Base-by-base conservation (phyloP, 1,140 invertebrate genomes). In the Thaumetopoea pityocampa region DNA sequence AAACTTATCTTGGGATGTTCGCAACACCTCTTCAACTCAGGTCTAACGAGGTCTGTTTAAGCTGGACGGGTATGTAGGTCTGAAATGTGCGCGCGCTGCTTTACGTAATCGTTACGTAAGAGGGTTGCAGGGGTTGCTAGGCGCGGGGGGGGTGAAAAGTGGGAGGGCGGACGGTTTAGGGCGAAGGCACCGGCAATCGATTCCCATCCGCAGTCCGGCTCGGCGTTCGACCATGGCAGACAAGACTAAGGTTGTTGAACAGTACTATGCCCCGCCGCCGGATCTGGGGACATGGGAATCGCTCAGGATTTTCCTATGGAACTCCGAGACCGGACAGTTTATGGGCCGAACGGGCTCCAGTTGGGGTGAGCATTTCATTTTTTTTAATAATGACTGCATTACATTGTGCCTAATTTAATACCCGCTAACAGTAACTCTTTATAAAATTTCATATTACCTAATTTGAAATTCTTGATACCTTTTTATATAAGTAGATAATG, bases 251-350 rank as follows among this genome's bases (percentile, higher is more conserved):
- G 88, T 90, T 67, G 85, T 84, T 64, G 90, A 92, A 67, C 90
- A 92, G 84, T 94, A 89, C 79, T 94, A 94, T 78, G 78, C 89
- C 30, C 91, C 92, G 45, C 92, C 92, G 56, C 92, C 92, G 43
- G 92, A 93, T 79, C 89, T 93, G 53, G 91, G 91, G 57, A 92
- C 91, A 89, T 95, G 94, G 93, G 92, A 95, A 79, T 88, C 91
- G 54, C 93, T 96, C 86, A 90, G 86, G 74, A 86, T 89, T 61
- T 96, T 96, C 86, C 67, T 96, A 40, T 97, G 92, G 90, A 95
- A 97, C 87, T 91, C 92, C 44, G 93, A 96, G 85, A 96, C 93
- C 38, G 91, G 92, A 63, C 92, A 95, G 83, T 92, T 96, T 76
- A 86, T 96, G 51, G 95, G 95, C 47, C 89, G 95, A 53, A 96